Evolutionary conservation across 1,140 invertebrate species (phyloP).

Genomic region (Oppia nitens): DNA sequence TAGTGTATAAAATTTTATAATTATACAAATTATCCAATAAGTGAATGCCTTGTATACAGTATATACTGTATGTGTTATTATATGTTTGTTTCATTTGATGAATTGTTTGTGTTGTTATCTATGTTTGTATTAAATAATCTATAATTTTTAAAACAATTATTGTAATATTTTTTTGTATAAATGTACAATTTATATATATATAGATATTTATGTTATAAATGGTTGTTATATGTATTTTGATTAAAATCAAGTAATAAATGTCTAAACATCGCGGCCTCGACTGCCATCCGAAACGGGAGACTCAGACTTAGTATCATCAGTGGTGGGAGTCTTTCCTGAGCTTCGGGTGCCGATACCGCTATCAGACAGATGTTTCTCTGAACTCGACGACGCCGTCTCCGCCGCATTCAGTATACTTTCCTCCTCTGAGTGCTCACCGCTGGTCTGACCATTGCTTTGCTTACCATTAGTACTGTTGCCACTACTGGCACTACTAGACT

Average conservation of each 20-base stretch:
- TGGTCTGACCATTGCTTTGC: not conserved
- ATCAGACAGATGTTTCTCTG: slow-evolving; percentile 4
- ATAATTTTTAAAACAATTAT: no score
- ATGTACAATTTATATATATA: no score
- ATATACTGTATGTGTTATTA: not conserved
- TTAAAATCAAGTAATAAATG: not conserved
- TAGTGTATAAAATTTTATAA: no score
- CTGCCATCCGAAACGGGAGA: not conserved
- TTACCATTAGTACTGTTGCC: not conserved
- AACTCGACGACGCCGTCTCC: not conserved
- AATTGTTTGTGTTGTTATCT: not conserved
- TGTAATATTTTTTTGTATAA: no score
- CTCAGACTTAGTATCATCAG: slow-evolving; percentile 10
- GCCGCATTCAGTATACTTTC: slow-evolving; percentile 2
- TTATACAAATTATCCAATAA: no score
- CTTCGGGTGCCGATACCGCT: not conserved
- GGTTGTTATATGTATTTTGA: not conserved
- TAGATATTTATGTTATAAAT: no score
- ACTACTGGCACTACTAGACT: not conserved
- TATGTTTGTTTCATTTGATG: not conserved
- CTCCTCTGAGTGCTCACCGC: not conserved
- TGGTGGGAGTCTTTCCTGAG: slow-evolving; percentile 4
- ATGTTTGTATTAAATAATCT: not conserved
- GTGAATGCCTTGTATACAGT: not conserved
- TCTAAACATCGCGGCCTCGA: not conserved